These are phyloP conservation scores for Leuciscus waleckii DNA, from an alignment of 2,797 vertebrate species.

Conservation along the genomic window DNA sequence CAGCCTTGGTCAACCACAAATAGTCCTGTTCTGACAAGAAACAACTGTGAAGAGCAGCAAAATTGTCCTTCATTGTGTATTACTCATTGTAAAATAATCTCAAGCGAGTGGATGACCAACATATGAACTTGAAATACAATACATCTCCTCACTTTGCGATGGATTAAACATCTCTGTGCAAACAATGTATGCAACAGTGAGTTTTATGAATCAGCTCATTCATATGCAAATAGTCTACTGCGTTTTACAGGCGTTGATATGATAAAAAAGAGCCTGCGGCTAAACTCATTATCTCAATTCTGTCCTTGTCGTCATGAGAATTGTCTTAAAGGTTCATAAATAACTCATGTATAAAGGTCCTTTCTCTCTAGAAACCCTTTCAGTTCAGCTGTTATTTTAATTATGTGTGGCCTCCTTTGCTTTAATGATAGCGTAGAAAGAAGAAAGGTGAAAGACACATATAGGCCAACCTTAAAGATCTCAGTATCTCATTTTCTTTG, in stretches of 20 bases:
- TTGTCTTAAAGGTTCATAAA: slow-evolving; percentile 41
- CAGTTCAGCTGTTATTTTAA: slow-evolving; percentile 21
- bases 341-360: slow-evolving; percentile 33
- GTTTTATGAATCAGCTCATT: slow-evolving; percentile 39
- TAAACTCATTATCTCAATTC: slow-evolving; percentile 46
- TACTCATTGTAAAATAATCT: slow-evolving; percentile 2
- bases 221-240: slow-evolving; percentile 34
- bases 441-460: slow-evolving; percentile 20
- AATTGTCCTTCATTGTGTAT: neutral
- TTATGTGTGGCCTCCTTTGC: slow-evolving; percentile 10
- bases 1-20: neutral
- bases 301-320: slow-evolving; percentile 31
- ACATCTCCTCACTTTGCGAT: neutral
- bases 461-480: slow-evolving; percentile 26
- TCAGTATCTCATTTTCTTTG: neutral
- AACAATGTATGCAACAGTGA: slow-evolving; percentile 26
- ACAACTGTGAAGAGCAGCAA: neutral
- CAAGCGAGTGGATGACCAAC: neutral
- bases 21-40: neutral
- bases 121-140: slow-evolving; percentile 14
- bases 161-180: slow-evolving; percentile 11
- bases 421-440: slow-evolving; percentile 18
- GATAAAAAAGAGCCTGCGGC: slow-evolving; percentile 35
- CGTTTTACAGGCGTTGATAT: slow-evolving; percentile 10
- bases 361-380: slow-evolving; percentile 16